These are phyloP conservation scores for Gorsachius goisagi DNA, from an alignment of 2,113 vertebrate genomes.

Conservation along the genomic window DNA sequence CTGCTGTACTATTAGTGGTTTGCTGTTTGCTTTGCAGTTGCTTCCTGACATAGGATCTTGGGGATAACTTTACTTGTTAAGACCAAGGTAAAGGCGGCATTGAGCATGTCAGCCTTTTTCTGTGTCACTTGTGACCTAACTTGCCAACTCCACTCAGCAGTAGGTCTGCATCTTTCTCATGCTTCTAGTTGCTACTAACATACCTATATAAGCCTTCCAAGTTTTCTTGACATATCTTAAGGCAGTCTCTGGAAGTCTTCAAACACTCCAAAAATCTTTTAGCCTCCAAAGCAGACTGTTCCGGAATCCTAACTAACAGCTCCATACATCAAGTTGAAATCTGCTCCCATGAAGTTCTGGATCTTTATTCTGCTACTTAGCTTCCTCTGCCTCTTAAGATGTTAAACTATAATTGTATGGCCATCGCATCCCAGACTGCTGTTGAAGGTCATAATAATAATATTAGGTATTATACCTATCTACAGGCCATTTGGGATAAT, in stretches of 20 bases:
- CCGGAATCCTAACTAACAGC: background rate
- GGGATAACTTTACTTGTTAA: background rate
- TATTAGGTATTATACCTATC: background rate
- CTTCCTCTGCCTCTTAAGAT: background rate
- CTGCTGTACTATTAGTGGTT: background rate
- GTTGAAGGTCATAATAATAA: background rate
- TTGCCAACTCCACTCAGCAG: background rate
- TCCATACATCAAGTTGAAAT: background rate
- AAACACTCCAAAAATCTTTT: background rate
- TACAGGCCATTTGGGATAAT: background rate
- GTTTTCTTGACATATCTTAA: background rate
- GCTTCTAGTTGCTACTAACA: background rate
- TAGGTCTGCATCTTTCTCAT: fast-evolving
- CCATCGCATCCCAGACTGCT: background rate
- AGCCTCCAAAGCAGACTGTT: background rate
- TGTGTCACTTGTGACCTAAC: background rate
- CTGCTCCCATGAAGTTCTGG: background rate
- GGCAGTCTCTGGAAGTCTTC: background rate
- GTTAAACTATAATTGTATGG: background rate
- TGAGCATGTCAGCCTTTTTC: background rate
- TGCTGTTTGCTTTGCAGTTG: background rate
- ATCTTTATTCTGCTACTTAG: background rate
- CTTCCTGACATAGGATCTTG: background rate
- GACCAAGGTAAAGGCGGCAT: background rate
- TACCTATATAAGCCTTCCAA: background rate